A percentile compares a stretch with the other conserved stretches of the same genome.
Conservation (phyloP, 2,797 vertebrate species). For the Bradypodion pumilum region DNA sequence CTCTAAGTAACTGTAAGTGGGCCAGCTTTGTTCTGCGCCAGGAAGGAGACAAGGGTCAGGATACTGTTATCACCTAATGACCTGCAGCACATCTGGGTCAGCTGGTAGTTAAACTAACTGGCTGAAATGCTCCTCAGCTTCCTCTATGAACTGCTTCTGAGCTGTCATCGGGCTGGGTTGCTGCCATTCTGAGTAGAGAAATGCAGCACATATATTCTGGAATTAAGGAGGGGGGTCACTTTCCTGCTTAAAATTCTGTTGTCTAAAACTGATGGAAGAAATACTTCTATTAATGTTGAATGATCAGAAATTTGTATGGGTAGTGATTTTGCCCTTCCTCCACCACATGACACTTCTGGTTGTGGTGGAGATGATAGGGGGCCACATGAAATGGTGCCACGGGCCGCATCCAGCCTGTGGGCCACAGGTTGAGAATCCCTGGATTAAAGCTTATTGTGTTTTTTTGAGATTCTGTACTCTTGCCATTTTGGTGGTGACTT, state of each 20-base stretch:
- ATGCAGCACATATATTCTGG: too few relatives aligned
- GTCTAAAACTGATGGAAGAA: neutral
- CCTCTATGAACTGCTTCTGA: neutral
- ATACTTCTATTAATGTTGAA: neutral
- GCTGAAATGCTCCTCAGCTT: neutral
- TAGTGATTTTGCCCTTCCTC: too few relatives aligned
- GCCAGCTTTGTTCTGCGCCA: neutral
- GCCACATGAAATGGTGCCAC: too few relatives aligned
- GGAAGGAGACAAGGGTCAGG: neutral
- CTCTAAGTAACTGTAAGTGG: neutral
- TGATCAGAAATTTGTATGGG: neutral
- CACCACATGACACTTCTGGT: too few relatives aligned
- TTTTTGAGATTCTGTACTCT: neutral
- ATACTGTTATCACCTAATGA: neutral
- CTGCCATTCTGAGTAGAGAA: neutral
- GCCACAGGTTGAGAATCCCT: too few relatives aligned
- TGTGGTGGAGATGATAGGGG: too few relatives aligned
- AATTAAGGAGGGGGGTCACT: neutral
- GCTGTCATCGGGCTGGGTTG: neutral
- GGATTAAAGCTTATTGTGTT: slow-evolving; percentile 30
- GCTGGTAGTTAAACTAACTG: neutral
- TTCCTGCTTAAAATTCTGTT: neutral
- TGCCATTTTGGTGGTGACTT: slow-evolving; percentile 14
- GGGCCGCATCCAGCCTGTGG: too few relatives aligned
- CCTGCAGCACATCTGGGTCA: slow-evolving; percentile 26